Evolutionary conservation across 2,888 invertebrate species (phyloP), one percentile per base, ranked within the genome.

Genomic region (Aleiodes alternator): DNA sequence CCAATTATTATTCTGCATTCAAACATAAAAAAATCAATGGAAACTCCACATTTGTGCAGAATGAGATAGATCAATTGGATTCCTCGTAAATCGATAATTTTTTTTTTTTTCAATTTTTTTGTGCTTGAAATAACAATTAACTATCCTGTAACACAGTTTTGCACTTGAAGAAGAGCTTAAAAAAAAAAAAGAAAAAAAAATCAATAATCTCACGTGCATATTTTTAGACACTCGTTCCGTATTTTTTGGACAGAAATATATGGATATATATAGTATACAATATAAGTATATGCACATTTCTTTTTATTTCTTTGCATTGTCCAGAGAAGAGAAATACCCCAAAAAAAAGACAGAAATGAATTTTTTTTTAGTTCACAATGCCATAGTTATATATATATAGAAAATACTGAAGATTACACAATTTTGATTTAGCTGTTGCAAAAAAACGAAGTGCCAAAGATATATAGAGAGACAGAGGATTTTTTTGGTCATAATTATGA

Each of bases 361-460:
- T 2, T 34, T 55, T 55, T 16, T 55, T 55, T 55, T 55, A n/a
- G 3, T 55, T 55, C 16, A n/a, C 16, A 14, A 55, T 43, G 43
- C 11, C 29, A 50, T 56, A 43, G 48, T 16, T 7, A 38, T 64
- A 23, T 23, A 23, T 23, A 23, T 23, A 23, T 23, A 23, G 23
- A 31, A 64, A 34, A 55, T 16, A 68, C 51, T 68, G 59, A 56
- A 69, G 57, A 56, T 16, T 57, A 68, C 59, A 59, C 38, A 59
- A n/a, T 68, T 51, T 73, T 73, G 14, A 56, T 50, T 69, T 34
- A 34, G 57, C 72, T 76, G 70, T 57, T 69, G 76, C 51, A 29
- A 59, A 29, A 59, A 59, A 61, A 72, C 43, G 31, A 51, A 55
- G 59, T 74, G 31, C 8, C 51, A 61, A 61, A 53, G 43, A 55